Conservation (phyloP, 2,888 invertebrate genomes). For the Hyppa rectilinea region DNA sequence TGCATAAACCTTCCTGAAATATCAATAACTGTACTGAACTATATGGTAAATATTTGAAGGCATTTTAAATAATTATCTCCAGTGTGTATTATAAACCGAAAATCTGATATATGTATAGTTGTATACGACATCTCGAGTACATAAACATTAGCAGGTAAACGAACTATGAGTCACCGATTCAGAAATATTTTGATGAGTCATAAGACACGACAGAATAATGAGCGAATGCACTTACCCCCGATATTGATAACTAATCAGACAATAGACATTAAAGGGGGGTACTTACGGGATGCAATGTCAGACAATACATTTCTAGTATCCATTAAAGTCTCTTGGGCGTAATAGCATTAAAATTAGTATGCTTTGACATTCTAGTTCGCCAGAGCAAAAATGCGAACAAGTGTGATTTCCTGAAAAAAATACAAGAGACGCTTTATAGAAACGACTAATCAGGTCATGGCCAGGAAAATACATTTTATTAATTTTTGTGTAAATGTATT, state of each 20-base stretch:
- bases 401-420: background rate
- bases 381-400: background rate
- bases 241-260: slow-evolving; percentile 58
- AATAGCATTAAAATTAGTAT: background rate
- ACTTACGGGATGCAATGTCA: background rate
- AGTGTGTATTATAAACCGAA: slow-evolving; percentile 32
- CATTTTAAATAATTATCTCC: slow-evolving; percentile 9
- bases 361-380: background rate
- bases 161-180: slow-evolving; percentile 82
- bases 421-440: too few species aligned
- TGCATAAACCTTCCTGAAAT: slow-evolving; percentile 18
- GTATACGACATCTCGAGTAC: slow-evolving; percentile 58
- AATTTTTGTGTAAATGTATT: too few species aligned
- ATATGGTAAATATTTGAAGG: slow-evolving; percentile 22
- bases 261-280: slow-evolving; percentile 23
- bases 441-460: too few species aligned
- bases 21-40: slow-evolving; percentile 27
- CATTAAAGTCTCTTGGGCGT: background rate
- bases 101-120: slow-evolving; percentile 27
- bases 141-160: slow-evolving; percentile 79
- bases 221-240: slow-evolving; percentile 66
- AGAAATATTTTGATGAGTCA: slow-evolving; percentile 81
- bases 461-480: background rate
- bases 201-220: slow-evolving; percentile 68
- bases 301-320: slow-evolving; percentile 14